phyloP scores from a whole-genome alignment of 2,113 vertebrate species.

The Aphelocoma coerulescens region DNA sequence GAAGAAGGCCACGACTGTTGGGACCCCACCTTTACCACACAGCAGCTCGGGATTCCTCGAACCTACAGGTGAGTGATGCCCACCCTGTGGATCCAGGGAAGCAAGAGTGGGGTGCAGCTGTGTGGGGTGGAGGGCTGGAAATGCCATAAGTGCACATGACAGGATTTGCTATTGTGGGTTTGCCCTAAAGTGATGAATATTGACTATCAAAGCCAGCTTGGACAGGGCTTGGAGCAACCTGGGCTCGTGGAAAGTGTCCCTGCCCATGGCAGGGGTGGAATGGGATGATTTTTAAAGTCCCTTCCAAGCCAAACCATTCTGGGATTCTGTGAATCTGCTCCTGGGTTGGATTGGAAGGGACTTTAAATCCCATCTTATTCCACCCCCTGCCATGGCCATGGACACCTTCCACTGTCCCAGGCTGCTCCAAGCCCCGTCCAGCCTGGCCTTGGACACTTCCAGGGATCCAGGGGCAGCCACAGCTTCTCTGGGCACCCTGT shows the following conservation, averaged over 20 bases:
- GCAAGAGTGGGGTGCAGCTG: neutral
- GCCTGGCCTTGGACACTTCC: rapidly evolving
- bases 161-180: neutral
- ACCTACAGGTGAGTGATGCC: constrained; percentile 76
- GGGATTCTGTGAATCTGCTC: neutral
- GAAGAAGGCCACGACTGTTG: constrained; percentile 71
- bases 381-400: neutral
- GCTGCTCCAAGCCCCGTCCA: rapidly evolving
- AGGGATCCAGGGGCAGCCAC: neutral
- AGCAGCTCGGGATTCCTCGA: constrained; percentile 82
- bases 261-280: neutral
- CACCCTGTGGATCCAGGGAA: neutral
- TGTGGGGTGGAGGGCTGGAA: neutral
- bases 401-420: neutral
- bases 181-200: neutral
- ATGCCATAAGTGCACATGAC: rapidly evolving
- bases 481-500: neutral
- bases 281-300: neutral
- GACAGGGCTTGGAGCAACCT: neutral
- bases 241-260: neutral
- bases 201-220: neutral
- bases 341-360: neutral
- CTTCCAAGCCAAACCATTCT: neutral
- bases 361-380: neutral
- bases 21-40: constrained; percentile 70